These are phyloP conservation scores for Drosophila bipectinata DNA, from an alignment of 1,140 invertebrate species.

Conservation along the genomic window DNA sequence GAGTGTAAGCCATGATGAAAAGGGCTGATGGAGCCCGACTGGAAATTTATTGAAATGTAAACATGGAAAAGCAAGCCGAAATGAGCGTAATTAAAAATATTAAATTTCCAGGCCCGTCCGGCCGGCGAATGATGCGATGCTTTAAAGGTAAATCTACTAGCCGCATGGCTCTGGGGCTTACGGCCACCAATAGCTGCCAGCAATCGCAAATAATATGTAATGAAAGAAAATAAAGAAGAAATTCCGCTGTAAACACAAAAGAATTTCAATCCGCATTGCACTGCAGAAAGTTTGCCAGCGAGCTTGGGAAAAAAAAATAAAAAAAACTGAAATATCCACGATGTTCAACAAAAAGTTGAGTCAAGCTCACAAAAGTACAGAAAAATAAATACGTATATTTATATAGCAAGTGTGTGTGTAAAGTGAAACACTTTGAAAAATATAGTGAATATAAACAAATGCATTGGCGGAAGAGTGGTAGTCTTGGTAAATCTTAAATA, in stretches of 20 bases:
- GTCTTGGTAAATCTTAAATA: background rate
- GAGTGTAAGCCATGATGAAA: slow-evolving; percentile 40
- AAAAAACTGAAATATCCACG: background rate
- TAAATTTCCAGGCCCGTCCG: slow-evolving; percentile 29
- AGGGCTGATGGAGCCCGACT: slow-evolving; percentile 35
- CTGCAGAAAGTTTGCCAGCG: slow-evolving; percentile 61
- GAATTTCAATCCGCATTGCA: slow-evolving; percentile 76
- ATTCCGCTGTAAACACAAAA: slow-evolving; percentile 77
- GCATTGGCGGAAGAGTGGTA: background rate
- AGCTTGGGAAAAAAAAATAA: slow-evolving; percentile 15
- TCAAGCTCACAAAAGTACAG: slow-evolving; percentile 22
- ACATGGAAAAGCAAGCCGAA: slow-evolving; percentile 61
- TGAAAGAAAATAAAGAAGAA: slow-evolving; percentile 51
- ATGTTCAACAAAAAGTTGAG: slow-evolving; percentile 39
- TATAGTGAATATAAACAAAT: background rate
- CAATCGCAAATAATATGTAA: slow-evolving; percentile 37
- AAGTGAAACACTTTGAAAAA: slow-evolving; percentile 8
- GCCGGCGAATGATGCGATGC: slow-evolving; percentile 49
- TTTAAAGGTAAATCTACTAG: slow-evolving; percentile 47
- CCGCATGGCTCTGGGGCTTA: slow-evolving; percentile 17
- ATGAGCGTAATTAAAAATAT: slow-evolving; percentile 75
- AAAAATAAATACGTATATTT: slow-evolving; percentile 17
- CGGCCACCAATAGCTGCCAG: slow-evolving; percentile 42
- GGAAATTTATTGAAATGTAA: slow-evolving; percentile 80
- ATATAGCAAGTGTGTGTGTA: slow-evolving; percentile 5